Evolutionary conservation across 2,797 vertebrate genomes (phyloP), one percentile per base, ranked within the genome.

Genomic region (Falco biarmicus): DNA sequence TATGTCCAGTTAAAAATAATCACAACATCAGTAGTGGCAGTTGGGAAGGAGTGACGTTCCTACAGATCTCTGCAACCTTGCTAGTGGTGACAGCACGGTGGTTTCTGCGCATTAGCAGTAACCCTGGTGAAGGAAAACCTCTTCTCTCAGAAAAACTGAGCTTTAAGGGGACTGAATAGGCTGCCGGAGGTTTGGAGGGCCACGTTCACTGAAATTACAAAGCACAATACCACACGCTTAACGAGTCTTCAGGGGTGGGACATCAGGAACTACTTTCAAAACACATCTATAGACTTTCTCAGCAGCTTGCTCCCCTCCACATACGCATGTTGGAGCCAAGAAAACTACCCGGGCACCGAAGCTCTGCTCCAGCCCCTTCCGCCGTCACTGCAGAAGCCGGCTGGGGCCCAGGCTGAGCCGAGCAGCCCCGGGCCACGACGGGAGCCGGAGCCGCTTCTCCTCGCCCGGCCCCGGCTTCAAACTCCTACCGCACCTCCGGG

Each of bases 31-130:
- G 1, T 51, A 37, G 34, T 1, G 41, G 12, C 90, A 13, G 57
- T 4, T 2, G 4, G 37, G 78, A 45, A 14, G 0, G 45, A 31
- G 20, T 29, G 79, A 57, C 2, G 2, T 7, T 65, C 15, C 59
- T 32, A 59, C 43, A 31, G 13, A 6, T 13, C 65, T 29, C 45
- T 47, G 20, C 32, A 29, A 6, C 28, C 26, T 2, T 4, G 9
- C 48, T 1, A 5, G 3, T 41, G 31, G 3, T 41, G 31, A 34
- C 1, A 1, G 34, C 0, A 5, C 0, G 0, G 32, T 1, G 25
- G 10, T 4, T n/a, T 34, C 63, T 22, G 60, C 47, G 41, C 1
- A 1, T 4, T 11, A 32, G 50, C 51, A 16, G 34, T 0, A 4
- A 24, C 3, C 31, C 29, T 6, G 43, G 18, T 0, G 7, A n/a